phyloP scores from a whole-genome alignment of 1,140 invertebrate genomes.

The Sogatella furcifera region DNA sequence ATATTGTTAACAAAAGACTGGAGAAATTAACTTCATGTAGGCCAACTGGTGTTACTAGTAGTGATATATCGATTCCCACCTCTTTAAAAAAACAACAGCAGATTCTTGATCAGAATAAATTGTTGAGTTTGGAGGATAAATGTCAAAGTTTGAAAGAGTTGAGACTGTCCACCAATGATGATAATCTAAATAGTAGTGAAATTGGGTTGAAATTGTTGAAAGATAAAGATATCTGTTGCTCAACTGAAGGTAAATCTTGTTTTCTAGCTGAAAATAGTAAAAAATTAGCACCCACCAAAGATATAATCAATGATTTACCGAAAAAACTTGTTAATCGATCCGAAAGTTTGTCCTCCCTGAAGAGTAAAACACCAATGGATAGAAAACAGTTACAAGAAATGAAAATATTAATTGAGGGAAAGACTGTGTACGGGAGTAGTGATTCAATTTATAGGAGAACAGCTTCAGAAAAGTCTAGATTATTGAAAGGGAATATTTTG shows the following conservation, averaged over 20 bases:
- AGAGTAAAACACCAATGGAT: neutral
- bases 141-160: slow-evolving; percentile 8
- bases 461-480: slow-evolving; percentile 2
- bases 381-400: neutral
- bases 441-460: neutral
- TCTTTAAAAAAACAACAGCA: too few species aligned
- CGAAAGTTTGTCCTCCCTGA: neutral
- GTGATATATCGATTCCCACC: too few species aligned
- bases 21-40: too few species aligned
- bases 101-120: too few species aligned
- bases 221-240: too few species aligned
- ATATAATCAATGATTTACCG: too few species aligned
- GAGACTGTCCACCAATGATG: neutral
- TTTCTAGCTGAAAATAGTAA: too few species aligned
- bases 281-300: too few species aligned
- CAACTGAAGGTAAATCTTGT: too few species aligned
- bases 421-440: slow-evolving; percentile 1
- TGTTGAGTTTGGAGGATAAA: neutral
- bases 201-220: too few species aligned
- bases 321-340: neutral
- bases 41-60: too few species aligned
- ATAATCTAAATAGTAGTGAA: neutral
- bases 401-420: neutral
- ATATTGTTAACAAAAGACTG: too few species aligned
- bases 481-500: neutral